These are phyloP conservation scores for Butorides virescens DNA, from an alignment of 2,113 vertebrate species.

Conservation along the genomic window DNA sequence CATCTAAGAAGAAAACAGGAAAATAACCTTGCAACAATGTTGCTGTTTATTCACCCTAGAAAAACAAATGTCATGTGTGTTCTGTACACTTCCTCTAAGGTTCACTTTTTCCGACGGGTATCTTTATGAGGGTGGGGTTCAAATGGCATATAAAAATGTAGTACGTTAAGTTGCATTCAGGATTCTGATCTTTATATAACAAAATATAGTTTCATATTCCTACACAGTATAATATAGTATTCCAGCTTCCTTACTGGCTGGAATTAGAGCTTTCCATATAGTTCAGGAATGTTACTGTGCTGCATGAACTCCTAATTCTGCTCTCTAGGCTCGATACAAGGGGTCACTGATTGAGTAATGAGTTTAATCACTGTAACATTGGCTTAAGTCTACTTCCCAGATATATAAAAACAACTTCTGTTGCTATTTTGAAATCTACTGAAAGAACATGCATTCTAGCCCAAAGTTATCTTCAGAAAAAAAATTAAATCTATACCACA, in stretches of 20 bases:
- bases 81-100: conserved; percentile 46
- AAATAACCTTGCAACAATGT: conserved; percentile 55
- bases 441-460: not conserved
- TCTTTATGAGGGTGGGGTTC: not conserved
- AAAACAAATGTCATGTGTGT: conserved; percentile 51
- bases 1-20: conserved; percentile 59
- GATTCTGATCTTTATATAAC: not conserved
- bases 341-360: not conserved
- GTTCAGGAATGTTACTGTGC: not conserved
- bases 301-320: not conserved
- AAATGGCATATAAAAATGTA: not conserved
- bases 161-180: not conserved
- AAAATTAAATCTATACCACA: not conserved
- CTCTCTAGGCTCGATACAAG: not conserved
- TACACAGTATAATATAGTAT: not conserved
- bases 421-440: not conserved
- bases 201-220: not conserved
- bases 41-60: conserved; percentile 59
- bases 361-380: not conserved
- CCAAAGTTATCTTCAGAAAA: not conserved
- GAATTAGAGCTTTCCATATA: not conserved
- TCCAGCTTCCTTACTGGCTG: not conserved
- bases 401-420: not conserved
- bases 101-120: not conserved
- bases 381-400: not conserved